phyloP scores from a whole-genome alignment of 2,113 vertebrate species.

The Poeciliopsis retropinna region DNA sequence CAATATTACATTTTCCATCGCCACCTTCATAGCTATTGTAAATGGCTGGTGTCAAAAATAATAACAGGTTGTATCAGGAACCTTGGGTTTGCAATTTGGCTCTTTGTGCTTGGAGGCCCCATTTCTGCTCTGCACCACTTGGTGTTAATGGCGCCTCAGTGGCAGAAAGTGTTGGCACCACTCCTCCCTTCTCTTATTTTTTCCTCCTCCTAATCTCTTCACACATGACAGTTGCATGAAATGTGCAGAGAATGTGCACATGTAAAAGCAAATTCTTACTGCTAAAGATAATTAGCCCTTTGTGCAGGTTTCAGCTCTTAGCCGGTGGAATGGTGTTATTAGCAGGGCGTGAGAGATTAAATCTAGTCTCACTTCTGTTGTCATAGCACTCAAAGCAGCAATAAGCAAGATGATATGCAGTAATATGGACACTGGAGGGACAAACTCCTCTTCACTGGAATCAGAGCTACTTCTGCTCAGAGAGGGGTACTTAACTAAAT shows the following conservation, averaged over 20 bases:
- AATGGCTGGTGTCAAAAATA: slow-evolving; percentile 89
- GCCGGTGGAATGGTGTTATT: slow-evolving; percentile 51
- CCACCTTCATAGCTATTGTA: slow-evolving; percentile 87
- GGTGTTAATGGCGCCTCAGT: slow-evolving; percentile 75
- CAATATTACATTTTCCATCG: slow-evolving; percentile 87
- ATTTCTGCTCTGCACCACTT: slow-evolving; percentile 66
- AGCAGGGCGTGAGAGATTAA: slow-evolving; percentile 57
- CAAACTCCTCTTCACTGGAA: slow-evolving; percentile 48
- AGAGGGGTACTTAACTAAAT: slow-evolving; percentile 47
- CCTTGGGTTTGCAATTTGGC: slow-evolving; percentile 85
- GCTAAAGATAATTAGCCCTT: slow-evolving; percentile 59
- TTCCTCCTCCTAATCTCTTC: slow-evolving; percentile 64
- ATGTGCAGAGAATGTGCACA: slow-evolving; percentile 29
- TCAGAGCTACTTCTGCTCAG: slow-evolving; percentile 53
- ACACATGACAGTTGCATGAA: slow-evolving; percentile 55
- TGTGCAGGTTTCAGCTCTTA: slow-evolving; percentile 44
- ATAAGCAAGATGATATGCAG: slow-evolving; percentile 64
- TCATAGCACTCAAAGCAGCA: slow-evolving; percentile 65
- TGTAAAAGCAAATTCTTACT: slow-evolving; percentile 43
- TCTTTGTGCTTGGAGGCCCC: slow-evolving; percentile 75
- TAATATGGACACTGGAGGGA: slow-evolving; percentile 59
- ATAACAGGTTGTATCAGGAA: slow-evolving; percentile 87
- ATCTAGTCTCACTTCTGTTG: slow-evolving; percentile 68
- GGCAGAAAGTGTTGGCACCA: slow-evolving; percentile 72
- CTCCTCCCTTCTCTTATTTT: slow-evolving; percentile 34